Base-by-base conservation (phyloP, 2,113 vertebrate genomes). In the Xerus inauris region DNA sequence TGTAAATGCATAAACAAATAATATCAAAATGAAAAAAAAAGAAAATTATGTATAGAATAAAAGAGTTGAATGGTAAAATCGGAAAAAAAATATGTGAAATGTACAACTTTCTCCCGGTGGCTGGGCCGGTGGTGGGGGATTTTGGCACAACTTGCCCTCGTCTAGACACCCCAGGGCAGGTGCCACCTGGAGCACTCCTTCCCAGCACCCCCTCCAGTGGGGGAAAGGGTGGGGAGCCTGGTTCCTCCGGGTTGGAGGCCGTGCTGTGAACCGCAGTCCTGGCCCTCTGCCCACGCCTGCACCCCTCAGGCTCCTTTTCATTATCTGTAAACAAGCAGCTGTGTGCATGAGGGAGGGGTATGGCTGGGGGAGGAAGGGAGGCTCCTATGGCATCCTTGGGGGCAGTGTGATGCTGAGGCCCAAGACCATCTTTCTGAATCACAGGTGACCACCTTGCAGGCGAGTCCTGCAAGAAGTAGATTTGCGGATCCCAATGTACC, bases 131-230 rank as follows among this genome's bases (percentile, higher is more conserved):
- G 5, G 45, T 5, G 45, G 45, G 45, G 45, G 45, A 47, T 47
- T 47, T 47, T 5, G 45, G 45, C 45, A 5, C 8, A 47, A 9
- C 32, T 54, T 24, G 3, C 16, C 45, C 38, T 40, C 7, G 35
- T 35, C 20, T 1, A n/a, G 67, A 80, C 13, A 16, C 54, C 42
- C 47, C 19, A 0, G 5, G 81, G 26, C 83, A 62, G 42, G 32
- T 6, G 8, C 28, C n/a, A 1, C 62, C 13, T 19, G 6, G 24
- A 5, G 0, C 45, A 12, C 59, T 69, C 0, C 0, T 13, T 1
- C 32, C 67, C 19, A 22, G 28, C 1, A 4, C 30, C 9, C 3
- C 12, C 8, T 47, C 64, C 40, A 35, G 28, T 26, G 6, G 17
- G 22, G 4, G 35, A 30, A 30, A 2, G 59, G 19, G 14, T 24